Base-by-base conservation (phyloP, 1,140 invertebrate genomes). In the Eulimnadia texana region DNA sequence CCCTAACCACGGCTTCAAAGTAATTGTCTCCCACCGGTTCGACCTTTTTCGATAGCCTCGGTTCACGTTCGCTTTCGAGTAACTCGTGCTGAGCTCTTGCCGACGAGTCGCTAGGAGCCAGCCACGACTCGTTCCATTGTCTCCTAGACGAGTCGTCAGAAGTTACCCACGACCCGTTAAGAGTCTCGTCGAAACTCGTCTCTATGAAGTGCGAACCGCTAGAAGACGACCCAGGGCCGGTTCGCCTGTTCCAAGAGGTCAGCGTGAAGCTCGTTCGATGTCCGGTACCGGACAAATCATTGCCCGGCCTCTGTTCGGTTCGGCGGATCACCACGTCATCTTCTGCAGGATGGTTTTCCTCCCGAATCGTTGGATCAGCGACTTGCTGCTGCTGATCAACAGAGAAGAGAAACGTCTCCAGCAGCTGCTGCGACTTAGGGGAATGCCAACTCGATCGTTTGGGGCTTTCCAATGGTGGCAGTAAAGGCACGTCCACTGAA, bases 1-100 rank as follows among this genome's bases (percentile, higher is more conserved):
- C 60, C 29, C 28, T 52, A 27, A 61, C 60, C 16, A 61, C 60
- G 13, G 50, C 50, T 19, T 61, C 60, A 13, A 61, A 53, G 28
- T 61, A 61, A 19, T 27, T 61, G 42, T 61, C 60, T 27, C 11
- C 0, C 55, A 27, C 1, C n/a, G 55, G 27, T 16, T 23, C 13
- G 1, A 2, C 25, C 10, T 3, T 2, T 42, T 42, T 42, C 33
- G 16, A 42, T 9, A 6, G 33, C 6, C 33, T 16, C 33, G 33
- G 33, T 6, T n/a, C n/a, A n/a, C n/a, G n/a, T n/a, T n/a, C n/a
- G n/a, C n/a, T n/a, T n/a, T n/a, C n/a, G n/a, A n/a, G n/a, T n/a
- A n/a, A n/a, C n/a, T n/a, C n/a, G n/a, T n/a, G n/a, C n/a, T n/a
- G n/a, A n/a, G n/a, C n/a, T n/a, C n/a, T n/a, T n/a, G n/a, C n/a